Evolutionary conservation across 2,888 invertebrate genomes (phyloP), one percentile per base, ranked within the genome.

Genomic region (Eulithis testata): DNA sequence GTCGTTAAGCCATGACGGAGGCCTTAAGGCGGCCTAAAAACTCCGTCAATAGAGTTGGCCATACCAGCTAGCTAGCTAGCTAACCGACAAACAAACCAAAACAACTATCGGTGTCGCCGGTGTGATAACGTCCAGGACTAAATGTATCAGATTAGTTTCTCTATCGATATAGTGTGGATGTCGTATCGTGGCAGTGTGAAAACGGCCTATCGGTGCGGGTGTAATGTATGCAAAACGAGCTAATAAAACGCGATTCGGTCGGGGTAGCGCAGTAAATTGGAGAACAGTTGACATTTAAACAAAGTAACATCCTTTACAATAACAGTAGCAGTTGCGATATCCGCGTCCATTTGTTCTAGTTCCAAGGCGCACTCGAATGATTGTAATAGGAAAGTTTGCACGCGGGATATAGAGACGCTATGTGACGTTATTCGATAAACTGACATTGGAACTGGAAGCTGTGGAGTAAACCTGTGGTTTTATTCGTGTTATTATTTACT

Each of bases 301-400:
- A 88, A 90, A 91, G 89, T 90, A 88, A 90, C 91, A 90, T 91
- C 87, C 89, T 87, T 89, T 88, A 90, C 90, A 90, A 90, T 91
- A 91, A 90, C 89, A 87, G 86, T 86, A 81, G 86, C 87, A 84
- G 88, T 86, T 85, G 84, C 89, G 87, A 89, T 91, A 91, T 89
- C 90, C 81, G 73, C 79, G 82, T 82, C 87, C 90, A 88, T 92
- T 91, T 86, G 90, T 91, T 91, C 89, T 86, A 85, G 87, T 90
- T 88, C 80, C 83, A 79, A 76, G 80, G 81, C 81, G 77, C 78
- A 79, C 82, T 74, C 80, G 89, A 87, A 89, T 84, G 59, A 51
- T 59, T 51, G 86, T 89, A 88, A 90, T 87, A 86, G 81, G 85
- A 37, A 57, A 37, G 51, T 47, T 21, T 49, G 21, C 21, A 21